Base-by-base conservation (phyloP, 2,113 vertebrate genomes). In the Brachyhypopomus occidentalis region DNA sequence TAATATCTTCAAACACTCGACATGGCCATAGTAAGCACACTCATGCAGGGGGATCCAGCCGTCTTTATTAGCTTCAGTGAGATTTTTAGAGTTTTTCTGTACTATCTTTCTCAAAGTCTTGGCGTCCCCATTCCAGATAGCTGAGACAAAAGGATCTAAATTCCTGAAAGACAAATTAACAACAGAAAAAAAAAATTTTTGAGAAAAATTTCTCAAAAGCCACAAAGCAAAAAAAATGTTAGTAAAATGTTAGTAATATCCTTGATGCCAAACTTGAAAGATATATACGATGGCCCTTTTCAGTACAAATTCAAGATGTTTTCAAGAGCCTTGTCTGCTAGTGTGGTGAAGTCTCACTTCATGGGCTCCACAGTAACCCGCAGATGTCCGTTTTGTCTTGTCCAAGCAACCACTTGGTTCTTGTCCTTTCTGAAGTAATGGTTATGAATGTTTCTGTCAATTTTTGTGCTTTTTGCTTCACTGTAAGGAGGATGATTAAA, bases 1-100 rank as follows among this genome's bases (percentile, higher is more conserved):
- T 75, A 98, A 83, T 1, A 96, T 22, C 60, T 85, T 92, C 72
- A 98, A 88, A 81, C 96, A 97, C n/a, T 89, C 85, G 25, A 92
- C 86, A 89, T 95, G 91, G 69, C 95, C 96, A 0, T 94, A 96
- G 88, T 94, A 97, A 0, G 94, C 96, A 0, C 95, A 95, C 89
- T 98, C 95, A 0, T 99, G 98, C 2, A 97, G 88, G 0, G 95
- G 95, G 14, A 97, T 87, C 96, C 96, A 98, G 79, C 96, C 97
- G 0, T 96, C 95, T 69, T 92, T 94, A 82, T 93, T 95, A 1
- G 96, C 91, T 74, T 94, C 85, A 14, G 92, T 90, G 58, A 97
- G 91, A 64, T 94, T 90, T 81, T 90, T 93, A 69, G 86, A 0
- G 78, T 92, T 89, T 0, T 64, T 86, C 84, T 94, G 79, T 75